Evolutionary conservation across 1,140 invertebrate genomes (phyloP).

Genomic region (Hormaphis cornu): DNA sequence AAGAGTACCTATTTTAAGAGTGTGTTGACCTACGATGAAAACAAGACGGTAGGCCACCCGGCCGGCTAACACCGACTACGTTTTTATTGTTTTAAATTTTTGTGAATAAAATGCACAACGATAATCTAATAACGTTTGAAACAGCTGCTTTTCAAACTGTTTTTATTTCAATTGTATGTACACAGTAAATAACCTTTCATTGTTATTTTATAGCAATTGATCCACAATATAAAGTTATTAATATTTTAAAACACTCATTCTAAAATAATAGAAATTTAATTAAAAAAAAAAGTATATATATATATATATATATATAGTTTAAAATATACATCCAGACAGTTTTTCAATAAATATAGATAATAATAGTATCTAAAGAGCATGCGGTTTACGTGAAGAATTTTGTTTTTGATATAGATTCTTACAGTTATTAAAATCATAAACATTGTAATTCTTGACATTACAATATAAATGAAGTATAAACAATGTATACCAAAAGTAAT

Average conservation of each 20-base stretch:
- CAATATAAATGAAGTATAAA: too few relatives aligned
- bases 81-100: not conserved
- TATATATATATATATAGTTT: too few relatives aligned
- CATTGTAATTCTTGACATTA: too few relatives aligned
- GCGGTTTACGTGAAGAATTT: too few relatives aligned
- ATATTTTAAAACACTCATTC: not conserved
- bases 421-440: too few relatives aligned
- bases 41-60: not conserved
- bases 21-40: slow-evolving; percentile 3
- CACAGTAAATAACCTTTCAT: not conserved
- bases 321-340: too few relatives aligned
- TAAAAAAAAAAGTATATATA: not conserved
- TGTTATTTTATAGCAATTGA: not conserved
- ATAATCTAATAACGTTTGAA: not conserved
- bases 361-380: too few relatives aligned
- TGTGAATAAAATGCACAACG: not conserved
- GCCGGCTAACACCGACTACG: not conserved
- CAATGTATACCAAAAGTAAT: too few relatives aligned
- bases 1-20: not conserved
- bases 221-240: not conserved
- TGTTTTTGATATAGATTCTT: too few relatives aligned
- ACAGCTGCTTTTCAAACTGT: not conserved
- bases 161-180: not conserved
- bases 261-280: not conserved
- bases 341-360: too few relatives aligned